Conservation (phyloP, 2,113 vertebrate genomes). For the Plotosus lineatus region DNA sequence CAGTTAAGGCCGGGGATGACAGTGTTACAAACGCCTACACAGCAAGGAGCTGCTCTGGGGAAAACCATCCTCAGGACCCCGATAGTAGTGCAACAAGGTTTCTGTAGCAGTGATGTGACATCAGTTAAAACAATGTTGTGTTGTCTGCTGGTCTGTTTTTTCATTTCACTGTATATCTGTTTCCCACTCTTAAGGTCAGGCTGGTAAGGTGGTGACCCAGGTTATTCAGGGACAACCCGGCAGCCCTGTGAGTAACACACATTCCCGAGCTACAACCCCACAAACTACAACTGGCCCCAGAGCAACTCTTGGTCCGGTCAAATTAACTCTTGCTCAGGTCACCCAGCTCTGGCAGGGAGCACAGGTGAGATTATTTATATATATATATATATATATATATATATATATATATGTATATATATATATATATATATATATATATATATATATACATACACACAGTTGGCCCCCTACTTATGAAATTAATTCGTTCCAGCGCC, state of each 20-base stretch:
- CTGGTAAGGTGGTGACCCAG: conserved; percentile 91
- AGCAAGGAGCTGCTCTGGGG: conserved; percentile 76
- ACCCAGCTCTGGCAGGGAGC: conserved; percentile 90
- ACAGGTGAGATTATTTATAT: no score
- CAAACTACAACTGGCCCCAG: conserved; percentile 64
- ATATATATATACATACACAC: no score
- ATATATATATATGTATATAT: no score
- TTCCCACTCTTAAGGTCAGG: conserved; percentile 73
- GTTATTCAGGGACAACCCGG: conserved; percentile 83
- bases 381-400: no score
- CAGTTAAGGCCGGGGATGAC: conserved; percentile 80
- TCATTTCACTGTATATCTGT: conserved; percentile 24
- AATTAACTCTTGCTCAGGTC: conserved; percentile 95
- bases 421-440: no score
- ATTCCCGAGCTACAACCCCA: conserved; percentile 42
- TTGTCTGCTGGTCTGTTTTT: conserved; percentile 46
- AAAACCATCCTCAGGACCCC: conserved; percentile 82
- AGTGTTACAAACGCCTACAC: conserved; percentile 76
- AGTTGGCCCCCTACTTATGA: no score
- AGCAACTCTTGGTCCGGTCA: conserved; percentile 93
- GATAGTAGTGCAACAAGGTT: conserved; percentile 86
- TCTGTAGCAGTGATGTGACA: not conserved
- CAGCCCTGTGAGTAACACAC: conserved; percentile 65
- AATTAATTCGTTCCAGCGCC: no score
- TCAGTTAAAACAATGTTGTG: conserved; percentile 35